Percentiles rank a stretch among this genome's conserved stretches.
These are phyloP conservation scores for Erythrocercus mccallii DNA, from an alignment of 2,113 vertebrate genomes.

Conservation along the genomic window DNA sequence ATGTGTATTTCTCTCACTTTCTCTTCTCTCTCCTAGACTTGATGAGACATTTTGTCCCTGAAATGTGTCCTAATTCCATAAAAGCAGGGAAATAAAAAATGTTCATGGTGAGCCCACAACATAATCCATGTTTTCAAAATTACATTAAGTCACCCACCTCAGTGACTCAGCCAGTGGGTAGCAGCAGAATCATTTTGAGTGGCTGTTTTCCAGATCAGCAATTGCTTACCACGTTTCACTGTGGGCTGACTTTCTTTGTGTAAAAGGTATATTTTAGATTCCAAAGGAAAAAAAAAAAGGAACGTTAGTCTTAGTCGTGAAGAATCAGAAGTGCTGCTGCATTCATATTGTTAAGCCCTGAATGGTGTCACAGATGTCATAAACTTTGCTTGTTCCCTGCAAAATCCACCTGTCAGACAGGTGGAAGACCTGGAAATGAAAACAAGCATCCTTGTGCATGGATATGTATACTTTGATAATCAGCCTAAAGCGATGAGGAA, in stretches of 20 bases:
- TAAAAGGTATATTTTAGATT: not conserved
- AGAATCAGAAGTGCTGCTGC: not conserved
- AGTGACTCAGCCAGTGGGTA: constrained; percentile 50
- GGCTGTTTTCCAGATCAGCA: constrained; percentile 21
- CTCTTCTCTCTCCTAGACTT: not conserved
- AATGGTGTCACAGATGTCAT: not conserved
- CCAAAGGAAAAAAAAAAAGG: not conserved
- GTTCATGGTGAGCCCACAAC: not conserved
- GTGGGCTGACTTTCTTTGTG: not conserved
- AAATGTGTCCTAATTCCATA: not conserved
- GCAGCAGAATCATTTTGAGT: constrained; percentile 3
- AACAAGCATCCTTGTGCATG: not conserved
- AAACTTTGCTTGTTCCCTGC: not conserved
- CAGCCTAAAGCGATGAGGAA: not conserved
- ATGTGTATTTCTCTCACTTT: not conserved
- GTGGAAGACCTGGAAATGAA: not conserved
- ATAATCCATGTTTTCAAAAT: constrained; percentile 18
- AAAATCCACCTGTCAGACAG: not conserved
- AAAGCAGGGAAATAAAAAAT: not conserved
- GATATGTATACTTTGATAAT: not conserved
- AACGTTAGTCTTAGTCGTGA: not conserved
- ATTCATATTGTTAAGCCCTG: not conserved
- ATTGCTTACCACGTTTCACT: not conserved
- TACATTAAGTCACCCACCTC: constrained; percentile 29
- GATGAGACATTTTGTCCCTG: not conserved